phyloP scores from a whole-genome alignment of 2,113 vertebrate genomes.

The Lichenostomus cassidix region DNA sequence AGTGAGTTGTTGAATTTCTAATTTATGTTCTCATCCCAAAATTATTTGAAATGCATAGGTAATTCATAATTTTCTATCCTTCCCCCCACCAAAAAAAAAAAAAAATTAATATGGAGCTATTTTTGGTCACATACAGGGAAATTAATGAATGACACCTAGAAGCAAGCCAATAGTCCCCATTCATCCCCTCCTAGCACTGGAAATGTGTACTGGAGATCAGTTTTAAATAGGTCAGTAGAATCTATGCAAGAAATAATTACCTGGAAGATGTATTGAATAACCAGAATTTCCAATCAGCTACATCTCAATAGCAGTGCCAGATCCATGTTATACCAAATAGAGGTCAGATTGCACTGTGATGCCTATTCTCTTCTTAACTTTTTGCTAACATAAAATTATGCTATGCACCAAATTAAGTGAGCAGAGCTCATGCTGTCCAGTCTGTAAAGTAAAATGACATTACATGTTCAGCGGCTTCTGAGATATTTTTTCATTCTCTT shows the following conservation, averaged over 20 bases:
- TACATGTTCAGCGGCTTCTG: neutral
- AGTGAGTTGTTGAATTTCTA: neutral
- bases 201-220: neutral
- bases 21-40: neutral
- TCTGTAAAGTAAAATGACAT: neutral
- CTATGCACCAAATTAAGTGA: neutral
- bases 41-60: neutral
- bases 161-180: neutral
- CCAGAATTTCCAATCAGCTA: neutral
- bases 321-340: neutral
- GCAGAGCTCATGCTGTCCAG: neutral
- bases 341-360: neutral
- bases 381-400: neutral
- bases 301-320: neutral
- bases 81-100: neutral
- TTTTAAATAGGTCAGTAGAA: neutral
- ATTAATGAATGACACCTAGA: neutral
- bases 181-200: neutral
- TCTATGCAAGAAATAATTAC: neutral
- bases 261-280: neutral
- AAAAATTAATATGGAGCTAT: neutral
- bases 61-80: neutral
- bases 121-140: neutral
- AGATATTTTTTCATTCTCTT: neutral
- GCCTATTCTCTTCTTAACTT: neutral